Evolutionary conservation across 2,113 vertebrate genomes (phyloP), one percentile per base, ranked within the genome.

Genomic region (Dipodomys ordii): DNA sequence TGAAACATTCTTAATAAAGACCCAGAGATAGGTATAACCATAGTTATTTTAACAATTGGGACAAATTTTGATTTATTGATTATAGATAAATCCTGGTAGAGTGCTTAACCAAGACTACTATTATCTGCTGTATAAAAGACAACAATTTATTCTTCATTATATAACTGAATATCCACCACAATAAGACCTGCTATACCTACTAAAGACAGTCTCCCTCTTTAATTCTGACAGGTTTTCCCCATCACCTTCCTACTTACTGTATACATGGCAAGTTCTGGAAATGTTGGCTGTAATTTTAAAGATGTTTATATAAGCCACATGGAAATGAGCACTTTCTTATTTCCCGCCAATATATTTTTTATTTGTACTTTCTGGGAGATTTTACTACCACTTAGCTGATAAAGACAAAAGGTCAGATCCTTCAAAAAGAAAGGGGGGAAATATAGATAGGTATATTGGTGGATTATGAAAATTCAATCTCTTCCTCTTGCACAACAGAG

Each of bases 381-480:
- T 35, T 87, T 68, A 68, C 23, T 12, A 44, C 25, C 57, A 13
- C 25, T 28, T 73, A 67, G 8, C 5, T 67, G 9, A 3, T 86
- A 20, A 88, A 86, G 60, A 62, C 65, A 82, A 93, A 93, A 83
- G 2, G 87, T 49, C n/a, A 69, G 25, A 64, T 60, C 53, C 27
- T 95, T 73, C 13, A 83, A 76, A n/a, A 88, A 76, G 60, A 67
- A 81, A 68, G 49, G 62, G 85, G 85, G 64, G 49, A 87, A 93
- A 16, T 35, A 44, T 49, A 12, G 27, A 65, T 67, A 85, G 5
- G 32, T 32, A 27, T 82, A 74, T 64, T 35, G 15, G 2, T 23
- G 6, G 16, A 62, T 92, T 91, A 88, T 83, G 28, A 88, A 88
- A 79, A 94, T 44, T 87, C 19, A 92, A 44, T n/a, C 10, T 44